A percentile compares a stretch with the other conserved stretches of the same genome.
Conservation (phyloP, 2,113 vertebrate genomes). For the Stictonetta naevosa region DNA sequence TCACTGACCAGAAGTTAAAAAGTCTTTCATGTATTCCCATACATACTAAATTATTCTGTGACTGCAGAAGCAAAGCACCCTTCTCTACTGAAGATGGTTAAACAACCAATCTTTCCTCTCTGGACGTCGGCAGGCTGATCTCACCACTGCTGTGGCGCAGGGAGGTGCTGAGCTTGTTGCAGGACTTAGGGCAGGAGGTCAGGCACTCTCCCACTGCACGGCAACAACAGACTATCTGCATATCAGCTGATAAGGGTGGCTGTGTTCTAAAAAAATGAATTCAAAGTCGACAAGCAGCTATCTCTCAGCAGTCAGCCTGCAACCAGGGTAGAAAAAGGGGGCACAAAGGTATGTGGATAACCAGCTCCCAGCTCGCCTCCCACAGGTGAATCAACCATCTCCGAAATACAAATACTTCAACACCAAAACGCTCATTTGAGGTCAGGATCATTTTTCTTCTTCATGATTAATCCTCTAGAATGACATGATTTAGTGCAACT, state of each 20-base stretch:
- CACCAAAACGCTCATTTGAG: background rate
- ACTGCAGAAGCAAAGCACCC: background rate
- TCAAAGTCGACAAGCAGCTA: background rate
- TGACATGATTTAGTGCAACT: background rate
- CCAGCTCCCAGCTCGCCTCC: background rate
- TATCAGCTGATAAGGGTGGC: background rate
- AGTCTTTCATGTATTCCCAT: background rate
- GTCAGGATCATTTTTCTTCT: background rate
- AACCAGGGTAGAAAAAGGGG: background rate
- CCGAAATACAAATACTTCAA: background rate
- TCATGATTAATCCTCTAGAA: background rate
- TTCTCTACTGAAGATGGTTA: background rate
- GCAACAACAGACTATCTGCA: background rate
- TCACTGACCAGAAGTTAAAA: background rate
- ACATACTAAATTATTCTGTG: background rate
- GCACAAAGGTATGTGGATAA: background rate
- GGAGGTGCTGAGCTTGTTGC: fast-evolving
- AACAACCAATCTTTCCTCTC: too few species aligned
- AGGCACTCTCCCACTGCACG: background rate
- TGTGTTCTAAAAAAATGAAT: background rate
- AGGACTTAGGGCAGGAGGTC: background rate
- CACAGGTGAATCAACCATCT: background rate
- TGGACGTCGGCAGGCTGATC: background rate
- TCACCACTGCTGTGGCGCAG: fast-evolving
- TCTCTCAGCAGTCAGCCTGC: background rate